These are phyloP conservation scores for Microplitis demolitor DNA, from an alignment of 1,140 invertebrate genomes.

Conservation along the genomic window DNA sequence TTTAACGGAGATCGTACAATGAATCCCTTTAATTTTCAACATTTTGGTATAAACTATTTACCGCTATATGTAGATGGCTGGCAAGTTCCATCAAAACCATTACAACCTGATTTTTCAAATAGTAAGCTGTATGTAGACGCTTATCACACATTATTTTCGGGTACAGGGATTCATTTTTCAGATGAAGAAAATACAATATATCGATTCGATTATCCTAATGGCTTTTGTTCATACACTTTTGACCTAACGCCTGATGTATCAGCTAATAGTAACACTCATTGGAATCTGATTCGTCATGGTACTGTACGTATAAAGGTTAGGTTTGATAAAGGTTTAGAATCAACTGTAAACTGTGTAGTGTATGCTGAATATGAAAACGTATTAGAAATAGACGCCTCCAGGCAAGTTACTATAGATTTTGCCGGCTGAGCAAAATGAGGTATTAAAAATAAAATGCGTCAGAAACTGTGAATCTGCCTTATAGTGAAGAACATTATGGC, in stretches of 20 bases:
- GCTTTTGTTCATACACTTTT: constrained; percentile 41
- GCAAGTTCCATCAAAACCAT: constrained; percentile 32
- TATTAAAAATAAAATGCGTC: neutral
- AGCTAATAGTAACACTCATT: constrained; percentile 40
- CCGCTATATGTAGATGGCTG: constrained; percentile 45
- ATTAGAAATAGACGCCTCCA: constrained; percentile 13
- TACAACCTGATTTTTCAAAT: constrained; percentile 30
- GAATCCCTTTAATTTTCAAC: constrained; percentile 29
- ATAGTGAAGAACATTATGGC: neutral
- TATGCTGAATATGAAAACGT: constrained; percentile 22
- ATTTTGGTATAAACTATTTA: constrained; percentile 38
- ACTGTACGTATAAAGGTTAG: constrained; percentile 43
- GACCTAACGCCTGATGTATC: constrained; percentile 51
- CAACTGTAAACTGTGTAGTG: constrained; percentile 33
- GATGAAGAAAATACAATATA: constrained; percentile 38
- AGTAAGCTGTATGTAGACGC: constrained; percentile 31
- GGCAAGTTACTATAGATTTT: constrained; percentile 16
- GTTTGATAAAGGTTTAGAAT: constrained; percentile 37
- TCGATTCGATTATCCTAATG: constrained; percentile 31
- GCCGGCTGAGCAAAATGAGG: neutral
- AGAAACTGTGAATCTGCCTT: neutral
- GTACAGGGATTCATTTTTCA: constrained; percentile 46
- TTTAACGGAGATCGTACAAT: constrained; percentile 16
- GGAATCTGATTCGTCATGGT: constrained; percentile 46
- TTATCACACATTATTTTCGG: constrained; percentile 51